A percentile compares a stretch with the other conserved stretches of the same genome.
These are phyloP conservation scores for Brachypteracias leptosomus DNA, from an alignment of 2,113 vertebrate species.

Conservation along the genomic window DNA sequence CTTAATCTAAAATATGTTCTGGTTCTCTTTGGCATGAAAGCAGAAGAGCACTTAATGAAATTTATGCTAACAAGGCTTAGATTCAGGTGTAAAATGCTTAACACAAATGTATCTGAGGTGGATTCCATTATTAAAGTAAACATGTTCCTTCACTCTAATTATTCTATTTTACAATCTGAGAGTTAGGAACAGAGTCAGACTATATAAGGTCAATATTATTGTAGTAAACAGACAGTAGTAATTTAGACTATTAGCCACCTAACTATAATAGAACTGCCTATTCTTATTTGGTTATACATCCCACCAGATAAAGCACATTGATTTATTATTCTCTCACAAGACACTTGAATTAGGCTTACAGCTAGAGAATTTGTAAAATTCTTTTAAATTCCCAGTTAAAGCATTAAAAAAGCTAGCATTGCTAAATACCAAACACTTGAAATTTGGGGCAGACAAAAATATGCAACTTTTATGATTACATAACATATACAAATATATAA, in stretches of 20 bases:
- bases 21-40: background rate
- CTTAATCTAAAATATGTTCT: background rate
- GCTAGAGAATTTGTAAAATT: background rate
- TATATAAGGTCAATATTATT: background rate
- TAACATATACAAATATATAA: background rate
- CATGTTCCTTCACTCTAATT: background rate
- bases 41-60: conserved; percentile 26
- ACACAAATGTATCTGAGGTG: background rate
- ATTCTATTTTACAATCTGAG: background rate
- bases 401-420: background rate
- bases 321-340: background rate
- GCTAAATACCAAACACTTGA: background rate
- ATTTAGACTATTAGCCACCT: background rate
- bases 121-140: conserved; percentile 28
- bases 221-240: background rate
- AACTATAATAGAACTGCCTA: background rate
- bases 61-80: conserved; percentile 29
- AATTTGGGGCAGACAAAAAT: background rate
- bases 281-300: background rate
- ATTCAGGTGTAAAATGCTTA: conserved; percentile 13
- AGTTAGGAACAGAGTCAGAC: background rate
- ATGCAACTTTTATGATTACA: background rate
- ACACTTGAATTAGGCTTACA: background rate
- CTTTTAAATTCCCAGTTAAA: background rate
- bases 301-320: background rate